phyloP scores from a whole-genome alignment of 1,140 invertebrate species.

The Cardiocondyla obscurior region DNA sequence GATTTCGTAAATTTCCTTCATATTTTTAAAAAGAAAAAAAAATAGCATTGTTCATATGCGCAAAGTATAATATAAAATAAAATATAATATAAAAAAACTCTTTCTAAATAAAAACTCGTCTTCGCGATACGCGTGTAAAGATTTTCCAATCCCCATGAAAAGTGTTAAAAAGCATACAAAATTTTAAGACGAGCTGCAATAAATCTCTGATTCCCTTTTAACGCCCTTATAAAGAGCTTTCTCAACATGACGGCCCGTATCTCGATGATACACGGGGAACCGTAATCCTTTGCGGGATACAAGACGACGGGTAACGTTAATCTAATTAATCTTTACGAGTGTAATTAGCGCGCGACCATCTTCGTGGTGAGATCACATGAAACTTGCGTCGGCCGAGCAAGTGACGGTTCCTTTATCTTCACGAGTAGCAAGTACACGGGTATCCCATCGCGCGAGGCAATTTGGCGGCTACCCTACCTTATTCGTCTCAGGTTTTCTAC shows the following conservation, averaged over 20 bases:
- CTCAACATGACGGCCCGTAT: conserved; percentile 35
- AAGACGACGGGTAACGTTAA: conserved; percentile 73
- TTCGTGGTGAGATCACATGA: conserved; percentile 49
- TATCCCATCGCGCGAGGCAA: conserved; percentile 81
- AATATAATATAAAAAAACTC: background rate
- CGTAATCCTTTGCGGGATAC: conserved; percentile 35
- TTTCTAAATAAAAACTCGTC: background rate
- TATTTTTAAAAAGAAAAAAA: background rate
- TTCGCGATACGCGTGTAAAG: background rate
- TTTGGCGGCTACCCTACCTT: conserved; percentile 72
- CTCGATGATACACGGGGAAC: conserved; percentile 36
- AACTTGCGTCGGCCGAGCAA: conserved; percentile 46
- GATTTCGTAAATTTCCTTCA: background rate
- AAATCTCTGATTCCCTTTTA: conserved; percentile 1
- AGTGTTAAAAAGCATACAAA: background rate
- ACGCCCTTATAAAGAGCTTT: conserved; percentile 53
- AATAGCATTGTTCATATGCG: background rate
- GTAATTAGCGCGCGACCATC: conserved; percentile 76
- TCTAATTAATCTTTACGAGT: conserved; percentile 82
- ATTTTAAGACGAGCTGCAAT: background rate
- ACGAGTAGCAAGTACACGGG: conserved; percentile 80
- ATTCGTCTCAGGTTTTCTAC: background rate
- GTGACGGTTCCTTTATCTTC: conserved; percentile 79
- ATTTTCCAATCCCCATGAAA: background rate
- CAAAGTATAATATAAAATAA: background rate